phyloP scores from a whole-genome alignment of 2,888 invertebrate genomes.

The Pandemis cinnamomeana region DNA sequence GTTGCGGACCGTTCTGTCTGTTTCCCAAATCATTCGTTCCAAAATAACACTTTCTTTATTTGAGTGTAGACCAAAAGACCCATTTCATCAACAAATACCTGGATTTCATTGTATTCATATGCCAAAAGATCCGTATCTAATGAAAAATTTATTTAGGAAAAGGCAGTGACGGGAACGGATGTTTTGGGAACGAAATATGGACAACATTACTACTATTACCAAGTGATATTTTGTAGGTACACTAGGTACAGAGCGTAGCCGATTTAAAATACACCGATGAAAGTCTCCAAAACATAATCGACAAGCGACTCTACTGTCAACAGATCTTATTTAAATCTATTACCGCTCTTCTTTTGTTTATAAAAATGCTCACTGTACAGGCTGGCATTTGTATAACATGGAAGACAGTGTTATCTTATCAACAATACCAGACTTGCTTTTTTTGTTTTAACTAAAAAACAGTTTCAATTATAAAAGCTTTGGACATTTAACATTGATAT shows the following conservation, averaged over 20 bases:
- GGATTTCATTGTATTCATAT: too few species aligned
- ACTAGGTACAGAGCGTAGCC: background rate
- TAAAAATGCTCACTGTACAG: conserved; percentile 3
- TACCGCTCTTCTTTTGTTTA: background rate
- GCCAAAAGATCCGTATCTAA: too few species aligned
- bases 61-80: too few species aligned
- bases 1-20: too few species aligned
- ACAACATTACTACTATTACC: background rate
- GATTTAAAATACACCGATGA: background rate
- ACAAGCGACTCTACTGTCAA: background rate
- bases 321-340: background rate
- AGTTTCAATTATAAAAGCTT: background rate
- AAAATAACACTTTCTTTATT: too few species aligned
- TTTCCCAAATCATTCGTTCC: too few species aligned
- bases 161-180: too few species aligned
- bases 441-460: background rate
- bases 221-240: background rate
- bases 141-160: too few species aligned
- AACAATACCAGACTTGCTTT: background rate
- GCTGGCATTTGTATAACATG: conserved; percentile 5
- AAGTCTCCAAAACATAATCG: background rate
- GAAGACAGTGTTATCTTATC: conserved; percentile 6
- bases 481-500: background rate
- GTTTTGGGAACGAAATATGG: too few species aligned
- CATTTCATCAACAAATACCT: too few species aligned